Evolutionary conservation across 1,140 invertebrate species (phyloP).

Genomic region (Parapsyche elsis): DNA sequence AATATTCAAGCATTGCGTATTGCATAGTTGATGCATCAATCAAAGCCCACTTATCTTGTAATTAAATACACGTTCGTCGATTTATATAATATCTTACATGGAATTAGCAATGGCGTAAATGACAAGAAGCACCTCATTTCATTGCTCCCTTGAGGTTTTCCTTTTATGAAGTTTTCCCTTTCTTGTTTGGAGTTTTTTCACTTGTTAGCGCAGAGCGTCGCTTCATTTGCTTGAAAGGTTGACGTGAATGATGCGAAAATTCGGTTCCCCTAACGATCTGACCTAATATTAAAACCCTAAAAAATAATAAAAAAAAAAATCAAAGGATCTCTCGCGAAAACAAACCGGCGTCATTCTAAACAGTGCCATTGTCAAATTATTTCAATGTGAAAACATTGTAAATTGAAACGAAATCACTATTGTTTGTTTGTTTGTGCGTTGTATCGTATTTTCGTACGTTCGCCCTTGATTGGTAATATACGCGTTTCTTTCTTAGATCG

Average conservation of each 20-base stretch:
- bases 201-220: conserved; percentile 23
- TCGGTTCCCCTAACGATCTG: background rate
- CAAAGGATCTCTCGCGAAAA: background rate
- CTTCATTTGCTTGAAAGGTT: conserved; percentile 45
- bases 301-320: background rate
- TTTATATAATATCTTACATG: no score
- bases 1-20: no score
- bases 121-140: conserved; percentile 32
- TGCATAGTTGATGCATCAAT: no score
- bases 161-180: conserved; percentile 28
- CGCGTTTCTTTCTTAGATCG: background rate
- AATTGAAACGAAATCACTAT: background rate
- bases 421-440: background rate
- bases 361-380: background rate
- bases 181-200: conserved; percentile 29
- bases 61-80: no score
- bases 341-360: background rate
- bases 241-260: conserved; percentile 29
- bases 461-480: conserved; percentile 11
- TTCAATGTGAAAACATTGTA: background rate
- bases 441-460: background rate
- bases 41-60: no score
- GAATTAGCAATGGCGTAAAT: conserved; percentile 14
- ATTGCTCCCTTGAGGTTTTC: conserved; percentile 29
- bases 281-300: background rate